These are phyloP conservation scores for Eupelmus urozonus DNA, from an alignment of 2,888 invertebrate species.

Conservation along the genomic window DNA sequence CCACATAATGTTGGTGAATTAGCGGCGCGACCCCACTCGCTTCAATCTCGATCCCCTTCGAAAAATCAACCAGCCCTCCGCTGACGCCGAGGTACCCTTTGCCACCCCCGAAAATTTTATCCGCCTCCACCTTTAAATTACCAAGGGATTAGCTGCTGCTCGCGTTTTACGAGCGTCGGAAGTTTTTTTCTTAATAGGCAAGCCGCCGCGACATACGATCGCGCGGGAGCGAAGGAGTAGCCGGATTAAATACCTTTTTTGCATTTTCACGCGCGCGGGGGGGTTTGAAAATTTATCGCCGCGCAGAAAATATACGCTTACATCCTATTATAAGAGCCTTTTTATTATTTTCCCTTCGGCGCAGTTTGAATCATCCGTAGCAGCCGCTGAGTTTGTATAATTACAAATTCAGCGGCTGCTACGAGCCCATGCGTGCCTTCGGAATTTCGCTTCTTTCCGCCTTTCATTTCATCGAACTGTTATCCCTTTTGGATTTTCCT, in stretches of 20 bases:
- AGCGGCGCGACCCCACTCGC: constrained; percentile 63
- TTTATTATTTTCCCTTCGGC: constrained; percentile 50
- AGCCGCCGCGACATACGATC: too few relatives aligned
- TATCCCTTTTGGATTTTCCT: background rate
- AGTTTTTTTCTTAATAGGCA: constrained; percentile 63
- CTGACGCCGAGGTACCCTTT: constrained; percentile 4
- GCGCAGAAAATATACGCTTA: background rate
- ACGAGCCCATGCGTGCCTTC: too few relatives aligned
- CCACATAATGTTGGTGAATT: constrained; percentile 68
- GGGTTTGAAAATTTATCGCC: constrained; percentile 57
- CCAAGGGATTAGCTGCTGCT: constrained; percentile 66
- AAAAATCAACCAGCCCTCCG: constrained; percentile 45
- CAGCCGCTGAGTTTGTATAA: background rate
- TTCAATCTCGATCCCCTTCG: constrained; percentile 31
- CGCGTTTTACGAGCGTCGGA: constrained; percentile 68
- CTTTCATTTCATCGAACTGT: background rate
- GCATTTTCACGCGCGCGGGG: constrained; percentile 62
- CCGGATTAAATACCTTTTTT: constrained; percentile 63
- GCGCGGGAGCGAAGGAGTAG: constrained; percentile 1
- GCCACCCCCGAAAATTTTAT: constrained; percentile 61
- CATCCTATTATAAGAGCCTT: constrained; percentile 2
- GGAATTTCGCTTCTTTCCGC: background rate
- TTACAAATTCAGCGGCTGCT: too few relatives aligned
- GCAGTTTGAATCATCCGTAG: constrained; percentile 8
- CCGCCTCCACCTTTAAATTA: constrained; percentile 66